Conservation (phyloP, 2,888 invertebrate genomes). For the Phalangium opilio region DNA sequence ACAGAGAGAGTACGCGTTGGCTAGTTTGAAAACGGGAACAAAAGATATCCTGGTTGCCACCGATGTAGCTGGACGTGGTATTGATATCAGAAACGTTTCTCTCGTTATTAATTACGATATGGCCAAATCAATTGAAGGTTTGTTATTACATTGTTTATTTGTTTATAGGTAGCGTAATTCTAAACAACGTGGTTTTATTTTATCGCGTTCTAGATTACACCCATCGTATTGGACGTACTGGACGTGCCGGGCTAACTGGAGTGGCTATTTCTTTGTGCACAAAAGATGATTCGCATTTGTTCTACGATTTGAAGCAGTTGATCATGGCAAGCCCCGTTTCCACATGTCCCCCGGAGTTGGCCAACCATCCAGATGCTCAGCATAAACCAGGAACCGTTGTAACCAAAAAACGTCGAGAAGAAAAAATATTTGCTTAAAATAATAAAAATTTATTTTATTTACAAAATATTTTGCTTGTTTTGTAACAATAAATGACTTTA, state of each 20-base stretch:
- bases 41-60: constrained; percentile 98
- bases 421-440: constrained; percentile 76
- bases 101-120: constrained; percentile 99
- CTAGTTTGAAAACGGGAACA: constrained; percentile 83
- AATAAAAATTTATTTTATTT: background rate
- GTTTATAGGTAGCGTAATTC: background rate
- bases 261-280: constrained; percentile 92
- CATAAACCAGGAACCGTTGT: constrained; percentile 90
- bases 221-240: constrained; percentile 96
- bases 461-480: too few relatives aligned
- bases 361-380: constrained; percentile 97
- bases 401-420: constrained; percentile 72
- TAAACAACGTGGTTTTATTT: constrained; percentile 12
- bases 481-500: too few relatives aligned
- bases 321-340: constrained; percentile 78
- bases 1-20: constrained; percentile 94
- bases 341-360: constrained; percentile 84
- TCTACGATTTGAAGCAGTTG: constrained; percentile 93
- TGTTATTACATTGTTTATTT: constrained; percentile 9
- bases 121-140: constrained; percentile 94
- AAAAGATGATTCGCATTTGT: constrained; percentile 84
- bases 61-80: constrained; percentile 99
- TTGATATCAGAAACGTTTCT: constrained; percentile 98
- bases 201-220: constrained; percentile 59
- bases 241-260: constrained; percentile 95